phyloP scores from a whole-genome alignment of 2,888 invertebrate species.

The Lydus trimaculatus region DNA sequence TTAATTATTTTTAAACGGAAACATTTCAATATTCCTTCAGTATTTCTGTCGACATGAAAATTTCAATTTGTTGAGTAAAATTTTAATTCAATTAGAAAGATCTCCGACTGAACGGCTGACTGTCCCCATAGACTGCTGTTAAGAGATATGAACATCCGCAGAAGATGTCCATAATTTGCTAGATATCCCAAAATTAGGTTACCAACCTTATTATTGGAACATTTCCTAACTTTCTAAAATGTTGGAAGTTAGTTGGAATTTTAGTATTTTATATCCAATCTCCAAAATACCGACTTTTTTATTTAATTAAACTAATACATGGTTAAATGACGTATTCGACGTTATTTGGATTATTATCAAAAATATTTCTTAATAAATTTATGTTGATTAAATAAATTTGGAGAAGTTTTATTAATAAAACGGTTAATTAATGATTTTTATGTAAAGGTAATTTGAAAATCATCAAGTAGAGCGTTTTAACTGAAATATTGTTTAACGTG shows the following conservation, averaged over 20 bases:
- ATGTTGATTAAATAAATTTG: no score
- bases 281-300: neutral
- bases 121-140: neutral
- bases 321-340: neutral
- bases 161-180: neutral
- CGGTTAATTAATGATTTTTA: neutral
- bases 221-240: neutral
- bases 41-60: neutral
- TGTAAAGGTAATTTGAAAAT: neutral
- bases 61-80: neutral
- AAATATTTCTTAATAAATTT: no score
- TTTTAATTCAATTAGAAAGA: neutral
- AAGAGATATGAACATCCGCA: neutral
- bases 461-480: neutral
- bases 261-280: neutral
- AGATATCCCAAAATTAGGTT: neutral
- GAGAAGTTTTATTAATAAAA: neutral
- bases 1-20: neutral
- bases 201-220: neutral
- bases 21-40: neutral
- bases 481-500: neutral
- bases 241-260: neutral
- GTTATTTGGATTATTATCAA: neutral
- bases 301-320: neutral
- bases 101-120: neutral